Conservation (phyloP, 2,888 invertebrate genomes). For the Agonopterix subpropinquella region DNA sequence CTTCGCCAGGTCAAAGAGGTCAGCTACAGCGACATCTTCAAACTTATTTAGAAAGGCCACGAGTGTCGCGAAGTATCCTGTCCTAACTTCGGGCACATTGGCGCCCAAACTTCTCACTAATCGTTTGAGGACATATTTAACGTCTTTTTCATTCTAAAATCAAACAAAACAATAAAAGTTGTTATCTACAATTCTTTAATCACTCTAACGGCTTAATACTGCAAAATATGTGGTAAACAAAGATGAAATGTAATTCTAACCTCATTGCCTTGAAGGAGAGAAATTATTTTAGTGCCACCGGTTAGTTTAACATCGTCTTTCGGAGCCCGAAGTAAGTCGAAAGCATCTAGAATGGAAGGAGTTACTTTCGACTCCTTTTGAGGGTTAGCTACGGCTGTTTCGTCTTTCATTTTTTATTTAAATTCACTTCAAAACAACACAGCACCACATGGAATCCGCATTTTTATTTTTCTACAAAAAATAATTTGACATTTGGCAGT, state of each 20-base stretch:
- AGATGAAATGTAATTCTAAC: constrained; percentile 33
- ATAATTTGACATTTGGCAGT: too few species aligned
- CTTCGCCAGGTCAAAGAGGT: constrained; percentile 76
- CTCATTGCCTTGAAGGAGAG: constrained; percentile 51
- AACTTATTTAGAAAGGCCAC: constrained; percentile 75
- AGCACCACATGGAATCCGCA: constrained; percentile 31
- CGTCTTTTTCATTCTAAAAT: constrained; percentile 76
- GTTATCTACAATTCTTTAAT: neutral
- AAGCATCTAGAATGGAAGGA: constrained; percentile 58
- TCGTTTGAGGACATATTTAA: constrained; percentile 80
- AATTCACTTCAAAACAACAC: constrained; percentile 14
- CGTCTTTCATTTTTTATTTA: constrained; percentile 46
- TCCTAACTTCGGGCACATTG: constrained; percentile 76
- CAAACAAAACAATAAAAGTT: neutral
- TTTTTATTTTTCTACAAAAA: constrained; percentile 1
- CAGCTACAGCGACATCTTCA: constrained; percentile 60
- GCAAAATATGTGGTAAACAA: neutral
- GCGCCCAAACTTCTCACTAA: constrained; percentile 84
- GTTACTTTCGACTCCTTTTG: constrained; percentile 38
- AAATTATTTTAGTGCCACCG: constrained; percentile 61
- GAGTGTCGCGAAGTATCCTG: constrained; percentile 82
- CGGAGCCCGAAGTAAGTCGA: constrained; percentile 50
- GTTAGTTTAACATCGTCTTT: constrained; percentile 53
- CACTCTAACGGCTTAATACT: neutral
- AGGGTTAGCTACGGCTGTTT: constrained; percentile 23